A percentile compares a stretch with the other conserved stretches of the same genome.
Conservation (phyloP, 2,797 vertebrate genomes). For the Zenarchopterus dispar region DNA sequence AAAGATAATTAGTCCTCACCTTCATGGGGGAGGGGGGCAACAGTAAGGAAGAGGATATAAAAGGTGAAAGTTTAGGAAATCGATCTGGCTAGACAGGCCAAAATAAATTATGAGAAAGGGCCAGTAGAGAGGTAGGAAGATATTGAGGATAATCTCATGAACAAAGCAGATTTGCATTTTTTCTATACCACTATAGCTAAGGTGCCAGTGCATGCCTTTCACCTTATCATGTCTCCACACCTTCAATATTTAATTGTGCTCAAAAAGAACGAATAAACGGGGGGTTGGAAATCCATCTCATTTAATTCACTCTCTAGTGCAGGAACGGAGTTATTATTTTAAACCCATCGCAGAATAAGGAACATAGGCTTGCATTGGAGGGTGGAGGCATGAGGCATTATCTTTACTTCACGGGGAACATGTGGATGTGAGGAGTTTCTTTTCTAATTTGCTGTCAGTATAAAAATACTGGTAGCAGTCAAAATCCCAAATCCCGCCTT, state of each 20-base stretch:
- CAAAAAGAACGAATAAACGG: constrained; percentile 10
- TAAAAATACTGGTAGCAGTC: constrained; percentile 69
- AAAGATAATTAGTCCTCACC: constrained; percentile 74
- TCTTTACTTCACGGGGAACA: constrained; percentile 37
- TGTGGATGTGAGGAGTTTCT: constrained; percentile 54
- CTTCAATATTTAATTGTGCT: constrained; percentile 43
- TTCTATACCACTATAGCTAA: not conserved
- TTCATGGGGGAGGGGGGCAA: constrained; percentile 47
- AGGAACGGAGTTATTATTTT: constrained; percentile 32
- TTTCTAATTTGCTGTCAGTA: constrained; percentile 68
- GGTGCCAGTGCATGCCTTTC: not conserved
- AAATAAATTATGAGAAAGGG: constrained; percentile 12
- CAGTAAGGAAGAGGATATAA: constrained; percentile 11
- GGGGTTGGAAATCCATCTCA: not conserved
- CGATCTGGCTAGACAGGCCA: constrained; percentile 12
- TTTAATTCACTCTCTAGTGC: constrained; percentile 28
- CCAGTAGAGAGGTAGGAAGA: constrained; percentile 11
- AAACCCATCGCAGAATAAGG: constrained; percentile 27
- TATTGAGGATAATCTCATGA: constrained; percentile 9
- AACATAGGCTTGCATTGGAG: constrained; percentile 22
- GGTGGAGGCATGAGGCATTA: constrained; percentile 24
- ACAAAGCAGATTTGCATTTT: not conserved
- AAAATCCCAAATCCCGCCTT: constrained; percentile 41
- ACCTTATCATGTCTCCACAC: constrained; percentile 13
- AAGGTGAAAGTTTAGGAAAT: constrained; percentile 35